phyloP scores from a whole-genome alignment of 2,888 invertebrate species.

The Gerosis bhagava region DNA sequence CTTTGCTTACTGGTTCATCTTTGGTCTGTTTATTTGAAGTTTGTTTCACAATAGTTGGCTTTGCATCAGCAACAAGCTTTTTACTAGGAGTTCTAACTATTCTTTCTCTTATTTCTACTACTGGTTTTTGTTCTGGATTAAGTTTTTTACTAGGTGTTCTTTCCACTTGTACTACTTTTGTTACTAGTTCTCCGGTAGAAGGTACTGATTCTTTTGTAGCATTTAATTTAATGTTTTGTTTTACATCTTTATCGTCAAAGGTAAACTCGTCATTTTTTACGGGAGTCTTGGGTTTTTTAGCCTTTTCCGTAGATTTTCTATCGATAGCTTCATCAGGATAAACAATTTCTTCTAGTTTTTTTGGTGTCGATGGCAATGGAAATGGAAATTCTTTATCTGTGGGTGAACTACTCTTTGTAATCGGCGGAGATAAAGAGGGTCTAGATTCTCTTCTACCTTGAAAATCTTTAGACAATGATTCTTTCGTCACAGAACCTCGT shows the following conservation, averaged over 20 bases:
- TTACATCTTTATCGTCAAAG: conserved; percentile 48
- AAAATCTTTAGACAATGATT: conserved; percentile 44
- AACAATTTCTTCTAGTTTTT: conserved; percentile 62
- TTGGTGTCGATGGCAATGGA: conserved; percentile 56
- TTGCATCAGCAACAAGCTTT: conserved; percentile 55
- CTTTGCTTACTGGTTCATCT: conserved; percentile 58
- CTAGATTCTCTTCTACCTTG: conserved; percentile 30
- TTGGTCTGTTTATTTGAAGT: conserved; percentile 42
- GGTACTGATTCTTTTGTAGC: conserved; percentile 49
- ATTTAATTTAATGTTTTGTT: conserved; percentile 48
- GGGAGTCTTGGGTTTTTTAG: conserved; percentile 47
- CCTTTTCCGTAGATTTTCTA: conserved; percentile 42
- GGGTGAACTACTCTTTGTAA: conserved; percentile 54
- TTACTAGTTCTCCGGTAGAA: conserved; percentile 61
- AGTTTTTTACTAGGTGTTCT: conserved; percentile 70
- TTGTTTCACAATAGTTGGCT: conserved; percentile 54
- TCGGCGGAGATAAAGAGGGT: conserved; percentile 54
- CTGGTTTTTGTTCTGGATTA: conserved; percentile 59
- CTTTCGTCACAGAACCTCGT: conserved; percentile 59
- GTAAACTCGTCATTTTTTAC: conserved; percentile 57
- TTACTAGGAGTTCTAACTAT: conserved; percentile 72
- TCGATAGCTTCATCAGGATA: conserved; percentile 52
- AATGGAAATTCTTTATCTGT: conserved; percentile 58
- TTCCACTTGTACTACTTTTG: conserved; percentile 73
- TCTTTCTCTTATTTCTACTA: conserved; percentile 67